phyloP scores from a whole-genome alignment of 2,113 vertebrate genomes.

The Brienomyrus brachyistius region DNA sequence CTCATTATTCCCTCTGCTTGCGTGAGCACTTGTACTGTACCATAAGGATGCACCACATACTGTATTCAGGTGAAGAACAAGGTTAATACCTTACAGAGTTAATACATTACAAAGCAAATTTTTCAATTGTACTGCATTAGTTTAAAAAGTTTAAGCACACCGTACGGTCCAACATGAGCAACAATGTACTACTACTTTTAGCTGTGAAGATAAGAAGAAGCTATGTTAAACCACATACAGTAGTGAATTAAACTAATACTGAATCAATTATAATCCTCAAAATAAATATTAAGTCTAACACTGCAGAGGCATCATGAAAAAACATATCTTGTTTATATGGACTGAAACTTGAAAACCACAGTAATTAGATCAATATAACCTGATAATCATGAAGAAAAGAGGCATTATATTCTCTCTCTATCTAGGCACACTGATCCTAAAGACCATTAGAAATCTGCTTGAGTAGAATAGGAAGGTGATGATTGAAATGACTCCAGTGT shows the following conservation, averaged over 20 bases:
- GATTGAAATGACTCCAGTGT: neutral
- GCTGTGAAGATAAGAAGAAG: neutral
- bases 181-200: neutral
- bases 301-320: neutral
- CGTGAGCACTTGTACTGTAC: neutral
- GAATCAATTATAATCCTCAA: neutral
- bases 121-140: neutral
- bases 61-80: neutral
- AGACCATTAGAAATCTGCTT: neutral
- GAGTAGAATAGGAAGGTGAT: neutral
- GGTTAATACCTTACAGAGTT: neutral
- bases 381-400: neutral
- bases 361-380: neutral
- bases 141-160: neutral
- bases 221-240: neutral
- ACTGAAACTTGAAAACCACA: neutral
- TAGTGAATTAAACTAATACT: neutral
- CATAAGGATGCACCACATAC: neutral
- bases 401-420: neutral
- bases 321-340: neutral
- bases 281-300: neutral
- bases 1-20: conserved; percentile 16
- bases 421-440: neutral
- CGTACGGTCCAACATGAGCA: neutral
- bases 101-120: neutral